Evolutionary conservation across 2,797 vertebrate genomes (phyloP), one percentile per base, ranked within the genome.

Genomic region (Chaenodraco wilsoni): DNA sequence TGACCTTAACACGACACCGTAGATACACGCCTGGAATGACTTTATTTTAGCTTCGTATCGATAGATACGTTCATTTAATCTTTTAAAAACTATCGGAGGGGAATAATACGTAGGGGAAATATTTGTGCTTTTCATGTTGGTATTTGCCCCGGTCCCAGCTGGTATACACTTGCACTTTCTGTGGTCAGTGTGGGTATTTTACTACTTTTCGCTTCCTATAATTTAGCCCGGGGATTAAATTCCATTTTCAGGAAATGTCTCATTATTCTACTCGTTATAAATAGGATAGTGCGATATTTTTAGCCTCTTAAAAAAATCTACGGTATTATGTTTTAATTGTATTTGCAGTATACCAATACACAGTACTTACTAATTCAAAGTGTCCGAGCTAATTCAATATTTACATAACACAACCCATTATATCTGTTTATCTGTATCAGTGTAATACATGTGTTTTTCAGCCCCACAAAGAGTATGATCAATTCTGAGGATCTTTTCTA

Each of bases 1-100:
- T 93, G 92, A 93, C 91, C 91, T 92, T 74, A 90, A 75, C 89
- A 9, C 89, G 84, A 88, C 90, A 84, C 87, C 81, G 56, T 4
- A 17, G 8, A 74, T 52, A 31, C 19, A 65, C 44, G 67, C 75
- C 66, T 67, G 31, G 57, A 82, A 84, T 73, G 1, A 44, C 77
- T 65, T 57, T 5, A 50, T 79, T 65, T 55, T 5, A 0, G 16
- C 43, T 12, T 37, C 12, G 12, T 14, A 13, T 44, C 23, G 45
- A 46, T 6, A 2, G 44, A 50, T 41, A 9, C 51, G 0, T 19
- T 74, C 48, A 21, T 55, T 45, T 37, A 57, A 17, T 21, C 4
- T 21, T 21, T 12, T 12, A 4, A 21, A 65, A 23, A 15, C 4
- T 0, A 19, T 0, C 3, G 9, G 33, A 3, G 21, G 59, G 51